Base-by-base conservation (phyloP, 2,888 invertebrate genomes). In the Caenorhabditis panamensis region DNA sequence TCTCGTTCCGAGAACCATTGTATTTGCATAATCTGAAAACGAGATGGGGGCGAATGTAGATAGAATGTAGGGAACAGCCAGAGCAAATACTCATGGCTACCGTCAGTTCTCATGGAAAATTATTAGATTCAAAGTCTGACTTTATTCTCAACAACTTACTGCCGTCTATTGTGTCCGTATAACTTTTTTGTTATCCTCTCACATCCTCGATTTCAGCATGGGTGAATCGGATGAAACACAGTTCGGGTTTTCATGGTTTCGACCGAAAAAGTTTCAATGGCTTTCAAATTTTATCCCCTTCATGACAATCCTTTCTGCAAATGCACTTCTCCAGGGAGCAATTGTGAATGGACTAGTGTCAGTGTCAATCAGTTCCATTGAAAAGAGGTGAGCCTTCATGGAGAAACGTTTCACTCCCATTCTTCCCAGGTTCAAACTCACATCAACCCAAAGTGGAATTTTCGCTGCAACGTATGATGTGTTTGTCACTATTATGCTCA, bases 281-380 rank as follows among this genome's bases (percentile, higher is more conserved):
- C 63, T 85, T 1, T 77, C 79, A 11, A 77, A 79, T 20, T 86
- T 86, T 56, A 73, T 82, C 5, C 82, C 82, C 22, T 85, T 83
- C 26, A 63, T 86, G 54, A 61, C 78, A 2, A 75, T 84, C 51
- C 37, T 86, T 11, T 86, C 83, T 37, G 63, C 69, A 0, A 84
- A 85, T 82, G 86, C 82, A 16, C 51, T 86, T 37, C 64, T 84
- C 4, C 84, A 86, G 77, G 86, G 86, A n/a, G 82, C 84, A 72
- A 82, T 86, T 24, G 86, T 86, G 9, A 86, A 86, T 63, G 86
- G 86, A 31, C 77, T 86, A 36, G 83, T 85, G n/a, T 85, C 85
- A 2, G 84, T 84, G 8, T 80, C 80, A 1, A 86, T 86, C 63
- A 84, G 82, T 51, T 83, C 84, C n/a, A 85, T 86, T 51, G 86